Evolutionary conservation across 2,797 vertebrate genomes (phyloP).

Genomic region (Erethizon dorsatum): DNA sequence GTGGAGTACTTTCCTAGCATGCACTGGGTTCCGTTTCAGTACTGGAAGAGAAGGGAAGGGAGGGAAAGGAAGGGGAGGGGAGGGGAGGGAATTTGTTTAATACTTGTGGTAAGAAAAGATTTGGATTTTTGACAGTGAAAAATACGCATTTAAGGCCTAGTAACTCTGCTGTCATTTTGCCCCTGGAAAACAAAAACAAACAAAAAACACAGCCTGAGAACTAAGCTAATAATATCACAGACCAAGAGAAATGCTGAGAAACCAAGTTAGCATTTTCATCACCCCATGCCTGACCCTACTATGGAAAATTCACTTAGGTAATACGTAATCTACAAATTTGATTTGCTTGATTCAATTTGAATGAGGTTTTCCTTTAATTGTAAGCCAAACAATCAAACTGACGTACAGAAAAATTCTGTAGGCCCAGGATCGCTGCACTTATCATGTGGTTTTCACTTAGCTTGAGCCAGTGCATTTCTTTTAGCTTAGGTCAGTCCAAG

Average conservation of each 20-base stretch:
- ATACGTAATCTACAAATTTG: not conserved
- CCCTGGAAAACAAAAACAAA: not conserved
- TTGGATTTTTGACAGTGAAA: not conserved
- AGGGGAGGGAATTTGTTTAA: not conserved
- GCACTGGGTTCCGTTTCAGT: not conserved
- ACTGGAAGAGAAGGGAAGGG: not conserved
- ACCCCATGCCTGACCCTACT: not conserved
- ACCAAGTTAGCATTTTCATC: not conserved
- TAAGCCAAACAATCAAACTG: not conserved
- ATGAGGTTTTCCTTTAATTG: not conserved
- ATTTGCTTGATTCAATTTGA: not conserved
- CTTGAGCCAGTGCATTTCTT: not conserved
- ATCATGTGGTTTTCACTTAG: not conserved
- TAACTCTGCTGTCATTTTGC: not conserved
- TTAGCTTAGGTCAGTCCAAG: not conserved
- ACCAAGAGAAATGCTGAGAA: slow-evolving; percentile 17
- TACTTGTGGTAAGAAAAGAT: not conserved
- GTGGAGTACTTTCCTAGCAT: not conserved
- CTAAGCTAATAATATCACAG: not conserved
- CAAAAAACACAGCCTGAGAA: not conserved
- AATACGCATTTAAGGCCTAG: not conserved
- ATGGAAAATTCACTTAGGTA: not conserved
- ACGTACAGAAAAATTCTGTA: not conserved
- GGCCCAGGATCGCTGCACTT: not conserved
- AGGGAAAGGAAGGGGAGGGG: not conserved